Base-by-base conservation (phyloP, 2,888 invertebrate genomes). In the Calameuta filiformis region DNA sequence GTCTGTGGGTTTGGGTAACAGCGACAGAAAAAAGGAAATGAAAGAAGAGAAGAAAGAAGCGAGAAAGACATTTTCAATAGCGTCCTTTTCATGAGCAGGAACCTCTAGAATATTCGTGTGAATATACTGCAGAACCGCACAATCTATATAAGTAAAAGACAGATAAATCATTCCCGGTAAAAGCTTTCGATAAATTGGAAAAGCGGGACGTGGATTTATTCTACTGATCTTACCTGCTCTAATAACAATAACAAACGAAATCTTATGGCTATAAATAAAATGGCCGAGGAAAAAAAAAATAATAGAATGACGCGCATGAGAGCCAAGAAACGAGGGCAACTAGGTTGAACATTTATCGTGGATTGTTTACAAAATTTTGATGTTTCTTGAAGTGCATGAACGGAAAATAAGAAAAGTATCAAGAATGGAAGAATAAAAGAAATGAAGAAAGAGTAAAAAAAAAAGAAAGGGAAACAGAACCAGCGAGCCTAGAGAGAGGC, bases 381-480 rank as follows among this genome's bases (percentile, higher is more conserved):
- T 23, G 6, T 23, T 56, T 23, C 9, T 73, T 75, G 68, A 79
- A 73, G 76, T 78, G 35, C 33, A 15, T 6, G 12, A 15, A 77
- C 35, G 73, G 73, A 30, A 37, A 35, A 71, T 75, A 73, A 68
- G 73, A 79, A 76, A 73, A 35, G 75, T 11, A 34, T 31, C 4
- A 31, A 68, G 30, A 34, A 12, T 30, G 2, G 56, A 4, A 35
- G 35, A n/a, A 35, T 34, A 35, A n/a, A 31, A 73, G 6, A 34
- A 35, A 35, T 23, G 35, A 35, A 73, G n/a, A 35, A 56, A 68
- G 11, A 35, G 35, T 73, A 30, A 73, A 30, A 73, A 69, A 77
- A 68, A 30, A 73, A 69, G 75, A 68, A 15, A 40, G 12, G 12
- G 3, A 34, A 75, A 69, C 9, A n/a, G 75, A 34, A 34, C n/a